Conservation (phyloP, 2,113 vertebrate species). For the Theropithecus gelada region DNA sequence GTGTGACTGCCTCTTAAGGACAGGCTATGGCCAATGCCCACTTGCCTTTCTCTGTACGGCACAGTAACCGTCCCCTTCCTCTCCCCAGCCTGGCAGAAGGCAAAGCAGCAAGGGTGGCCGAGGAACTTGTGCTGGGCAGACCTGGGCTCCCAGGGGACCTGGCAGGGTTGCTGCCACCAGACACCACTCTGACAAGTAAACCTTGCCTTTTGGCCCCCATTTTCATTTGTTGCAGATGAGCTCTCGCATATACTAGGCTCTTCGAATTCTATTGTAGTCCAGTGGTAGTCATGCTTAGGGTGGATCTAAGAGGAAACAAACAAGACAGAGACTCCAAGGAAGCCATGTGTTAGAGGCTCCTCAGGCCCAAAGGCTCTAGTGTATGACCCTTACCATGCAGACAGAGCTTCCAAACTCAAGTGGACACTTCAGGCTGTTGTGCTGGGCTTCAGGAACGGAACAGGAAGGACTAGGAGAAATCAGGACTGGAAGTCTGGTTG, state of each 20-base stretch:
- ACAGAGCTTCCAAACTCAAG: not conserved
- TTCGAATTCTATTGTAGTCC: not conserved
- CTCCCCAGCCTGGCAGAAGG: not conserved
- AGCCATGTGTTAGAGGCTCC: not conserved
- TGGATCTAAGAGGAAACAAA: not conserved
- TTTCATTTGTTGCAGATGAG: not conserved
- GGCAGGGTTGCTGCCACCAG: too few species aligned
- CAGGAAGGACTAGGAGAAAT: not conserved
- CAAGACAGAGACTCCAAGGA: not conserved
- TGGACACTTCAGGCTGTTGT: not conserved
- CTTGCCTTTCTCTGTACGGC: not conserved
- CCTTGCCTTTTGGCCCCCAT: not conserved
- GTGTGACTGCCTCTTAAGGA: not conserved
- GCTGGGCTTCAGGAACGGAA: not conserved
- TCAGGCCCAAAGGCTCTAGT: not conserved
- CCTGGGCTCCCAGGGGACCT: not conserved
- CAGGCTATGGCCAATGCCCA: not conserved
- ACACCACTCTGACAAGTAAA: not conserved
- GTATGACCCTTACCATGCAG: not conserved
- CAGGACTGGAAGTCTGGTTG: not conserved
- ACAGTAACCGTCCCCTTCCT: fast-evolving
- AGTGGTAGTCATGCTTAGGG: not conserved
- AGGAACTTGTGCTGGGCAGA: not conserved
- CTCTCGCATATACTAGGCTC: not conserved
- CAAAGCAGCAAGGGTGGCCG: not conserved